phyloP scores from a whole-genome alignment of 30 jellyfish, hydroid and myxozoan genomes.

The Hydractinia echinata region DNA sequence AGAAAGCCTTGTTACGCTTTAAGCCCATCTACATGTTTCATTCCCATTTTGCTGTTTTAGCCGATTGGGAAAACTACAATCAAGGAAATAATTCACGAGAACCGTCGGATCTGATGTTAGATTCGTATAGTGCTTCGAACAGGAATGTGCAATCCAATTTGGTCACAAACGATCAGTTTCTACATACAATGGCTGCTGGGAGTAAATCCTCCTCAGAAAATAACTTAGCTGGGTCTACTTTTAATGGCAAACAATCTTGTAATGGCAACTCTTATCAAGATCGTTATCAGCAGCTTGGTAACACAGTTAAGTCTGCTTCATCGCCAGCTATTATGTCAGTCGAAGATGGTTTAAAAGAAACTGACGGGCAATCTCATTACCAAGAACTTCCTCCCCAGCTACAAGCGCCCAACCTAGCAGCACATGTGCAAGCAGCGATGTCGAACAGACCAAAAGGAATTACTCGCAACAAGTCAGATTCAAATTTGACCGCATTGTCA shows the following conservation, averaged over 20 bases:
- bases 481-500: constrained; percentile 18
- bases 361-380: neutral
- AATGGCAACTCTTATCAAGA: too few species aligned
- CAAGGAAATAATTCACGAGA: neutral
- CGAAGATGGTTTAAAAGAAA: too few species aligned
- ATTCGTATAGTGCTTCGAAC: neutral
- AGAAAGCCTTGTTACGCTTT: too few species aligned
- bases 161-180: neutral
- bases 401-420: constrained; percentile 96
- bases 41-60: neutral
- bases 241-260: too few species aligned
- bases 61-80: constrained; percentile 2
- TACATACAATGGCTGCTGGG: neutral
- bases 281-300: too few species aligned
- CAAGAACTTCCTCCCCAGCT: constrained; percentile 95
- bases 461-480: constrained; percentile 66
- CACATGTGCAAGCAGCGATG: constrained; percentile 92
- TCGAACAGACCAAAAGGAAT: constrained; percentile 41
- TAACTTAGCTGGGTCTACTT: neutral
- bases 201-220: constrained; percentile 3
- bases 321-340: too few species aligned
- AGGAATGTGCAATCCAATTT: neutral
- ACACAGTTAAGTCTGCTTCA: too few species aligned
- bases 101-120: neutral
- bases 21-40: too few species aligned